These are phyloP conservation scores for Mus minutoides DNA, from an alignment of 2,797 vertebrate genomes.

Conservation along the genomic window DNA sequence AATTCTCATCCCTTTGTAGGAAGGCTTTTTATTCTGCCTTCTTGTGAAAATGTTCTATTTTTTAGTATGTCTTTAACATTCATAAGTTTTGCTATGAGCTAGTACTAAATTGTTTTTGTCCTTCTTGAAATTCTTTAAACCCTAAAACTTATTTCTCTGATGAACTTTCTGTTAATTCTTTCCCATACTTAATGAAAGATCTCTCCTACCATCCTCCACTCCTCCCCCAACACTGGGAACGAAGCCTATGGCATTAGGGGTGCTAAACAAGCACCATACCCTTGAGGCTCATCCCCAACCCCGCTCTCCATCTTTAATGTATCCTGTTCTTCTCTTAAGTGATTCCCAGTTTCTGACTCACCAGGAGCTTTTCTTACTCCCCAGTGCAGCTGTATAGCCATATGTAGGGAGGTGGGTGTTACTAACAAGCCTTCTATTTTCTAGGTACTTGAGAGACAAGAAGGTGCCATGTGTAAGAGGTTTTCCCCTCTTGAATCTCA, in stretches of 20 bases:
- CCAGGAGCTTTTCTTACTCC: neutral
- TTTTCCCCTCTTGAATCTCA: neutral
- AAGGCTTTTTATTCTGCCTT: neutral
- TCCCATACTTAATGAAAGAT: neutral
- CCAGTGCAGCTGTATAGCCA: neutral
- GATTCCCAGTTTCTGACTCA: neutral
- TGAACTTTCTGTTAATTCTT: neutral
- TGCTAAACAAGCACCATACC: neutral
- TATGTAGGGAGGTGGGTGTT: neutral
- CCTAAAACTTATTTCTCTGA: neutral
- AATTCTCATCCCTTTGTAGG: constrained; percentile 15
- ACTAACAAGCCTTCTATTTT: constrained; percentile 14
- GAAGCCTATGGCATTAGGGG: neutral
- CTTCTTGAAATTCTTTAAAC: constrained; percentile 20
- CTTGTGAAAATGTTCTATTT: constrained; percentile 12
- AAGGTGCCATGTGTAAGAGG: neutral
- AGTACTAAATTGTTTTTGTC: neutral
- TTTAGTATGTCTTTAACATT: constrained; percentile 53
- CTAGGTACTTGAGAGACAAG: constrained; percentile 5
- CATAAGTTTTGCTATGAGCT: neutral
- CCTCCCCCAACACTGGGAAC: neutral
- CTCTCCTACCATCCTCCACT: neutral
- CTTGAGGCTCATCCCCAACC: neutral
- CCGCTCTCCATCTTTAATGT: neutral
- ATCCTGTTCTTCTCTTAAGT: neutral